Evolutionary conservation across 2,888 invertebrate species (phyloP).

Genomic region (Leucozona laternaria): DNA sequence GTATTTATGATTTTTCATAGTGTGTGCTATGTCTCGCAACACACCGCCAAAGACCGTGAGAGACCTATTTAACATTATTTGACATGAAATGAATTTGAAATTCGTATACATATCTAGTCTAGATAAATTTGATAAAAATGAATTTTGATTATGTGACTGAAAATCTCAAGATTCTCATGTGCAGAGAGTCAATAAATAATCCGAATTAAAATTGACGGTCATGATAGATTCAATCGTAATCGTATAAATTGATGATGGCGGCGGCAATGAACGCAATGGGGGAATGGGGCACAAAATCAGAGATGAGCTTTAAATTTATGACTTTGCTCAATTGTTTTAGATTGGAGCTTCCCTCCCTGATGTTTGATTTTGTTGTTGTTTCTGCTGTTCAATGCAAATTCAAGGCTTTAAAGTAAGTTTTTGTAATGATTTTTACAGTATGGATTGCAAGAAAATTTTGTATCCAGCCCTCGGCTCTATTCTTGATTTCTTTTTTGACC

Average conservation of each 20-base stretch:
- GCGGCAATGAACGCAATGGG: background rate
- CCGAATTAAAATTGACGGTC: conserved; percentile 60
- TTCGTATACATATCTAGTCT: background rate
- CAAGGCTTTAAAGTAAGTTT: conserved; percentile 29
- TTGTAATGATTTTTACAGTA: conserved; percentile 32
- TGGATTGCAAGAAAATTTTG: conserved; percentile 15
- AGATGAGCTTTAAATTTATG: conserved; percentile 60
- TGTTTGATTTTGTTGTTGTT: conserved; percentile 23
- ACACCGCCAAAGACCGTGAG: conserved; percentile 7
- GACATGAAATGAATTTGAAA: conserved; percentile 60
- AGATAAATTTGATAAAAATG: background rate
- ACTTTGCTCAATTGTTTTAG: conserved; percentile 73
- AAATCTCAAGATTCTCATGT: conserved; percentile 48
- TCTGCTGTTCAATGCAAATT: conserved; percentile 7
- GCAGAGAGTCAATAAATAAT: conserved; percentile 39
- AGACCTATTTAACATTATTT: background rate
- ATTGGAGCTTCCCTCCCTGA: conserved; percentile 65
- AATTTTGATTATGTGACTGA: conserved; percentile 14
- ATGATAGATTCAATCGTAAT: conserved; percentile 29
- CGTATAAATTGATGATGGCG: background rate
- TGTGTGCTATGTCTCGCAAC: background rate
- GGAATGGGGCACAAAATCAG: conserved; percentile 14
- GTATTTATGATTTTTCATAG: background rate
- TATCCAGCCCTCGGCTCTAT: no score
- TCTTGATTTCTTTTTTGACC: no score